Evolutionary conservation across 1,140 invertebrate species (phyloP), one percentile per base, ranked within the genome.

Genomic region (Drosophila arawakana): DNA sequence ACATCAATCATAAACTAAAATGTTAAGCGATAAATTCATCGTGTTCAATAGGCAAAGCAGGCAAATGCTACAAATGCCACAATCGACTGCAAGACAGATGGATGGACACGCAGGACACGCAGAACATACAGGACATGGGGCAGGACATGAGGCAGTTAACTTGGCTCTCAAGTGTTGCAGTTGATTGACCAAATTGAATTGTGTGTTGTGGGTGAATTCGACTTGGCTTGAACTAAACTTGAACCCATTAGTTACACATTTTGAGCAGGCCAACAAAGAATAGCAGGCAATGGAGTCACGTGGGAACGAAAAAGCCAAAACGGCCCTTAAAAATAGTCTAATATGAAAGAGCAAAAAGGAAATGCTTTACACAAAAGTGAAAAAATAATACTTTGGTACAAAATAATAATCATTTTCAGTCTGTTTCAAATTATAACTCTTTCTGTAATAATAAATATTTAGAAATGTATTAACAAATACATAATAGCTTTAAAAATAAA

Each of bases 161-260:
- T 61, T 54, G 55, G 35, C 49, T 44, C 66, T 50, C 54, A 68
- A 60, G n/a, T 68, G 66, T 59, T 60, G 67, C 67, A 70, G 35
- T 61, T 70, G 66, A 83, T 83, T 83, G 76, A 79, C 80, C 80
- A 73, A 83, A 83, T 83, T 82, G 80, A 83, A 76, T 83, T 82
- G 78, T 79, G 72, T 43, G 25, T 44, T 59, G 57, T 59, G 57
- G 57, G 11, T 8, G 57, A 57, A n/a, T 21, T 43, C 54, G 37
- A 57, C 34, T 3, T n/a, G 39, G 57, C 25, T 59, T 25, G 21
- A 7, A 15, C 37, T 41, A 13, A 39, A 46, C 39, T 59, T 46
- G 44, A 59, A 59, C n/a, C n/a, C 57, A 59, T 59, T 59, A 59
- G 25, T 34, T 46, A 59, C 57, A 59, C 57, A 59, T 41, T 44